These are phyloP conservation scores for Indri indri DNA, from an alignment of 2,113 vertebrate genomes.

Conservation along the genomic window DNA sequence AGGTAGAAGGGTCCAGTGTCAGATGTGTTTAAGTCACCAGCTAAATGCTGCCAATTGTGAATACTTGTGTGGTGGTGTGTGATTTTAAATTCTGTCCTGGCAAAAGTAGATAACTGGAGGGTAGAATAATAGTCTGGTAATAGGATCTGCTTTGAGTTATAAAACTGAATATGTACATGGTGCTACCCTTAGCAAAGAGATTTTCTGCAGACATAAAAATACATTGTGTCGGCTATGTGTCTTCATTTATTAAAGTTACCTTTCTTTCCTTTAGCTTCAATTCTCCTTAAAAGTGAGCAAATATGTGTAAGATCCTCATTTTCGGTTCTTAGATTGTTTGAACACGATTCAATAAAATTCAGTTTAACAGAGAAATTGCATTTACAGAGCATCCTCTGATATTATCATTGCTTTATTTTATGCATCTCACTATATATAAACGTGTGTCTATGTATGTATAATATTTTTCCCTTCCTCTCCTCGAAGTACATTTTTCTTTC, in stretches of 20 bases:
- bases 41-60: background rate
- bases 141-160: background rate
- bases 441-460: background rate
- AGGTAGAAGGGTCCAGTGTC: background rate
- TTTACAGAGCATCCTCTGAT: background rate
- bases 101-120: background rate
- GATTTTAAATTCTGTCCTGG: background rate
- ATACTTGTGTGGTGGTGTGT: background rate
- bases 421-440: too few species aligned
- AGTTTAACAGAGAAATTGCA: slow-evolving; percentile 2
- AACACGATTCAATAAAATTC: background rate
- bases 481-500: background rate
- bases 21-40: background rate
- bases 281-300: slow-evolving; percentile 9
- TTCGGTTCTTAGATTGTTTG: background rate
- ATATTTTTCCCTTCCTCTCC: background rate
- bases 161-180: background rate
- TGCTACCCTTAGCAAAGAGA: background rate
- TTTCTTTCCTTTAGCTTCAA: background rate
- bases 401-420: background rate
- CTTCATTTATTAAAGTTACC: slow-evolving; percentile 39
- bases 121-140: background rate
- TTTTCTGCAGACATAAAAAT: slow-evolving; percentile 3
- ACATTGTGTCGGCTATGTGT: background rate
- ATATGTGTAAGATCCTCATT: slow-evolving; percentile 18